Evolutionary conservation across 2,888 invertebrate species (phyloP).

Genomic region (Athalia circularis): DNA sequence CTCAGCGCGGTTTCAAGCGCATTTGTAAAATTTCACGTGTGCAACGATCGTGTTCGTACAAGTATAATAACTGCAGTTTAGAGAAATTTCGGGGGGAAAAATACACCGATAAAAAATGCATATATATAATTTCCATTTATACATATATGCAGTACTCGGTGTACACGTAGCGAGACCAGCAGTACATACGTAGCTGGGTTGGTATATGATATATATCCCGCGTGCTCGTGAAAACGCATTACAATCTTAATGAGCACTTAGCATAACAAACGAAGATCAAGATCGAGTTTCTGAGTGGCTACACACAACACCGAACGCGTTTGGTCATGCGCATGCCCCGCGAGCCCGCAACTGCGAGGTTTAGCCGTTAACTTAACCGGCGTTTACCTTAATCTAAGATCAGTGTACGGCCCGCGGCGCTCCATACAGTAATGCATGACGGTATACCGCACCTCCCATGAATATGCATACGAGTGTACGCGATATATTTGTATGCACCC

Average conservation of each 20-base stretch:
- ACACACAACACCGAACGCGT: slow-evolving; percentile 50
- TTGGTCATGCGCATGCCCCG: slow-evolving; percentile 67
- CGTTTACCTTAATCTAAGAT: slow-evolving; percentile 75
- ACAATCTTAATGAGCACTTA: slow-evolving; percentile 72
- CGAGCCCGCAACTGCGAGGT: slow-evolving; percentile 69
- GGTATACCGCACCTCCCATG: slow-evolving; percentile 70
- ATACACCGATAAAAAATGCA: too few species aligned
- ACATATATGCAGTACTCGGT: background rate
- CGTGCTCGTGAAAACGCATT: slow-evolving; percentile 62
- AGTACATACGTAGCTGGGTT: background rate
- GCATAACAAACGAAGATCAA: slow-evolving; percentile 68
- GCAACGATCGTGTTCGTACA: too few species aligned
- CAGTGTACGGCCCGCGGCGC: slow-evolving; percentile 61
- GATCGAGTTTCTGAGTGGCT: slow-evolving; percentile 45
- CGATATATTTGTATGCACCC: slow-evolving; percentile 42
- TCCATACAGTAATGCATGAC: slow-evolving; percentile 68
- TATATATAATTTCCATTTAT: too few species aligned
- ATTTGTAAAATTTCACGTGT: too few species aligned
- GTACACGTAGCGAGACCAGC: background rate
- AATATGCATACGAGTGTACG: slow-evolving; percentile 52
- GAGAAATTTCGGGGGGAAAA: too few species aligned
- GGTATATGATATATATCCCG: background rate
- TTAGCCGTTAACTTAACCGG: slow-evolving; percentile 75
- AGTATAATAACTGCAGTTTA: too few species aligned
- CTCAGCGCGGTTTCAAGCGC: too few species aligned